Evolutionary conservation across 2,113 vertebrate species (phyloP), one percentile per base, ranked within the genome.

Genomic region (Podiceps cristatus): DNA sequence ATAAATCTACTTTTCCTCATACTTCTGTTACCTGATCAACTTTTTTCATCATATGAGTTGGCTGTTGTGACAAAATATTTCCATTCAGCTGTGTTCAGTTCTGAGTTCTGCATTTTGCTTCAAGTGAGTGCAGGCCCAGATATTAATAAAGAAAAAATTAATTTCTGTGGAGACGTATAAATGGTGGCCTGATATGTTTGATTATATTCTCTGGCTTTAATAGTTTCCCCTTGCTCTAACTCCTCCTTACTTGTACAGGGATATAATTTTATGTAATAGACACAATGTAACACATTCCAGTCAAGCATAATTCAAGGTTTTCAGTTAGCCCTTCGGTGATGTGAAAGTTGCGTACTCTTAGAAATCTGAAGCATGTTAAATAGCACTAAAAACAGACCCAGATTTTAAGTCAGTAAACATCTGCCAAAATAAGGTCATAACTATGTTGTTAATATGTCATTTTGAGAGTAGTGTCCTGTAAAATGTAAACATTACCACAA

Each of bases 111-210:
- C n/a, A 63, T 84, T 94, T 94, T 86, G 8, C 76, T 66, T 74
- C 42, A 69, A 85, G 9, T 40, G 18, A 37, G 10, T 67, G 8
- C 50, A 78, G 45, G 29, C 22, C 18, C 5, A 4, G 18, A 33
- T 75, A 84, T 55, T 63, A 93, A 92, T 72, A 93, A 86, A 91
- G 68, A 44, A 13, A 92, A 88, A 90, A 83, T 14, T 68, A 28
- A 47, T 80, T 92, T 93, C 28, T 86, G 18, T 24, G 29, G 14
- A 88, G 29, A 50, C 8, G 2, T 75, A 28, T 67, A 67, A 90
- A 67, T 31, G 13, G 11, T 84, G 40, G 16, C 8, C 37, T 78
- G 47, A 56, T 59, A 55, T 6, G 6, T 89, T 59, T 89, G 59
- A 56, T 60, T 35, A 75, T 93, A 71, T 55, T 69, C 28, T 5